A percentile compares a stretch with the other conserved stretches of the same genome.
Conservation (phyloP, 2,797 vertebrate species). For the Sebastiscus tertius region DNA sequence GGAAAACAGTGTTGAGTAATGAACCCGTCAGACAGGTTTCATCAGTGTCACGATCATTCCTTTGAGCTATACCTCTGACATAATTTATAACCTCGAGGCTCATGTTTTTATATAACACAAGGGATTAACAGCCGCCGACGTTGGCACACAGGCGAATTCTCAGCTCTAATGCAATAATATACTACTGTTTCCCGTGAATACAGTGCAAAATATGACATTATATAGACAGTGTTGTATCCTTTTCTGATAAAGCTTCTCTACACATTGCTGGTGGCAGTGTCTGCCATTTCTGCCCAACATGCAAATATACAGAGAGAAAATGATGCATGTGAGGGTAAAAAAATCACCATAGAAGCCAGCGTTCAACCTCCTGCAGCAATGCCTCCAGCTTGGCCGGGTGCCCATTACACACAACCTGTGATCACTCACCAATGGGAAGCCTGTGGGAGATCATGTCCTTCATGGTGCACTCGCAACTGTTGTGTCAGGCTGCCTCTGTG, state of each 20-base stretch:
- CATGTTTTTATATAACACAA: not conserved
- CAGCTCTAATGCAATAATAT: not conserved
- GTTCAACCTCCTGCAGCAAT: not conserved
- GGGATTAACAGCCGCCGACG: not conserved
- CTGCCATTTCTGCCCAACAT: not conserved
- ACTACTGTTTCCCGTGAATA: not conserved
- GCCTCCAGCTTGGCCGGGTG: not conserved
- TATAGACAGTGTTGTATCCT: not conserved
- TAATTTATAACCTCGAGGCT: not conserved
- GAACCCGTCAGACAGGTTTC: not conserved
- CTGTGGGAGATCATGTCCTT: not conserved
- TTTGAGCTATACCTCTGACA: not conserved
- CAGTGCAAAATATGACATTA: no score
- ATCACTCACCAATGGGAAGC: constrained; percentile 1
- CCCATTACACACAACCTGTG: not conserved
- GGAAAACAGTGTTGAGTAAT: not conserved
- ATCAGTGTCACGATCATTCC: not conserved
- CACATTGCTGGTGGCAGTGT: not conserved
- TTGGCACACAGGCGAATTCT: not conserved
- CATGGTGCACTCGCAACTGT: not conserved
- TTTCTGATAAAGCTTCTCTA: not conserved
- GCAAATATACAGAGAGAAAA: not conserved
- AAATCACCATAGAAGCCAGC: not conserved
- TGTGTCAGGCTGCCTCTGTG: not conserved
- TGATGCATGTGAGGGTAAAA: not conserved